Evolutionary conservation across 1,140 invertebrate species (phyloP), one percentile per base, ranked within the genome.

Genomic region (Heliothis subflexa): DNA sequence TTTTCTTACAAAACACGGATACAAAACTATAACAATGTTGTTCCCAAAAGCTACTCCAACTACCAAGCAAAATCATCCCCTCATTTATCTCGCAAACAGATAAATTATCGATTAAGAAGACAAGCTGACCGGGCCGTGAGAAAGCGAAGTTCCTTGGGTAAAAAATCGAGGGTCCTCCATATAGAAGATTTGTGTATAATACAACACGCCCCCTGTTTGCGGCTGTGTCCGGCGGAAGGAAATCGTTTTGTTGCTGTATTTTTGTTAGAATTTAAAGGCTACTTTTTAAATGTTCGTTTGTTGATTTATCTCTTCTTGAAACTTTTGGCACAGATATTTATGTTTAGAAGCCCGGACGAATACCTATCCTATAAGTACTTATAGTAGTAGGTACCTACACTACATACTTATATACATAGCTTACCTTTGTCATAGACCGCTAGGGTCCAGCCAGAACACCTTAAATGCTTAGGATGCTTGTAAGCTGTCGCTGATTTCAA

Each of bases 51-150:
- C 33, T 40, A 40, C 33, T 9, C 33, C 5, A 40, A 40, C 33
- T 25, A n/a, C 21, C 18, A 25, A 3, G 55, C 55, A 59, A 66
- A 66, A 66, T 21, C 49, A 66, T 66, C 68, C 68, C 68, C 47
- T 54, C 54, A 47, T 73, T 73, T 47, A 59, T 47, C n/a, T 47
- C 16, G 18, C 50, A 73, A 73, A 73, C 54, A 73, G 33, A 73
- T 73, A 73, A 73, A 73, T 73, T 73, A 73, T 73, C 71, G 52
- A 73, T 73, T 73, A 73, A 62, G 61, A 73, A 57, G 52, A 47
- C 54, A 25, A n/a, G 54, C 71, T 73, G 71, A 47, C 54, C 54
- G 40, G 12, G 28, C 25, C 68, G 68, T 73, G 71, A 73, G 71
- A 72, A 72, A 72, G 49, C 50, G n/a, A 57, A 57, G 55, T 59